phyloP scores from a whole-genome alignment of 2,888 invertebrate genomes.

The Adelphocoris suturalis region DNA sequence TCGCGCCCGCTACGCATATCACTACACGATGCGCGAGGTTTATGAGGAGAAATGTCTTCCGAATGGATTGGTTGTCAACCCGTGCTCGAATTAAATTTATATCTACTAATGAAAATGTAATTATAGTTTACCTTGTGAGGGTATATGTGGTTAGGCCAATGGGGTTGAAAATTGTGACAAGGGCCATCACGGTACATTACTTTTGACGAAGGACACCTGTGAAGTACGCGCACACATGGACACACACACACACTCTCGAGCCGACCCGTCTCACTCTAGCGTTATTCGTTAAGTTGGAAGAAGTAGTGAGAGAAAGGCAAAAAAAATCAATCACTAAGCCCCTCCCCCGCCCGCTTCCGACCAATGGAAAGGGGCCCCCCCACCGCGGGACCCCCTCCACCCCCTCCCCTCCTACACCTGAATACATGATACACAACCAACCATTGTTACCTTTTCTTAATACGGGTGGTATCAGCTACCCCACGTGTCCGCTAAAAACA shows the following conservation, averaged over 20 bases:
- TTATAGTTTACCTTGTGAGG: conserved; percentile 76
- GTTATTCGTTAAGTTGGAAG: conserved; percentile 51
- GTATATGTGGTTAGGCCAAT: conserved; percentile 76
- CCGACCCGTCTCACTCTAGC: conserved; percentile 43
- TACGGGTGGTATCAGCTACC: background rate
- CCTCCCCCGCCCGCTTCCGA: conserved; percentile 73
- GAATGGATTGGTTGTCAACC: background rate
- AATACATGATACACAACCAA: conserved; percentile 56
- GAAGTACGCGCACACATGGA: conserved; percentile 31
- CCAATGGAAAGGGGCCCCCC: conserved; percentile 69
- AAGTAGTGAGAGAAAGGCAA: conserved; percentile 65
- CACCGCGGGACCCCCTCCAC: conserved; percentile 23
- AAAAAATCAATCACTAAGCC: conserved; percentile 73
- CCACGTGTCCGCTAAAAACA: conserved; percentile 14
- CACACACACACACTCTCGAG: conserved; percentile 13
- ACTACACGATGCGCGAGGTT: background rate
- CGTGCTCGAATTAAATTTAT: background rate
- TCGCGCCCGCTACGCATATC: background rate
- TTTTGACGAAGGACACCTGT: conserved; percentile 60
- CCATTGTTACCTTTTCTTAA: conserved; percentile 55
- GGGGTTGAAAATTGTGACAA: conserved; percentile 73
- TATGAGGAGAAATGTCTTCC: background rate
- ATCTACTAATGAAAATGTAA: background rate
- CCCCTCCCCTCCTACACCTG: background rate
- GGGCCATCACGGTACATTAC: conserved; percentile 72